phyloP scores from a whole-genome alignment of 2,888 invertebrate genomes.

The Dryobota labecula region DNA sequence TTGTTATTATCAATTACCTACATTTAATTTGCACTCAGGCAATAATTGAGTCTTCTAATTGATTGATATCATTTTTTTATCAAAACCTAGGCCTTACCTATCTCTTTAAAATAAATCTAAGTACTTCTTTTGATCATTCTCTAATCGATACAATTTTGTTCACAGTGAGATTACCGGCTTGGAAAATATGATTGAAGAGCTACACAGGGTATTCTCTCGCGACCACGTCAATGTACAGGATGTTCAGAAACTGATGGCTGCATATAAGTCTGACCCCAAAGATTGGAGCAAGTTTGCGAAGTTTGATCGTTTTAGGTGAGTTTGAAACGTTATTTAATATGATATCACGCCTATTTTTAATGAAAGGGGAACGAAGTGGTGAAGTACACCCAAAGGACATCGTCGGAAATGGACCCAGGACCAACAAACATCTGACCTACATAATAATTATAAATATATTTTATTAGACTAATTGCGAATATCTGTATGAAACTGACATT shows the following conservation, averaged over 20 bases:
- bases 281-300: conserved; percentile 99
- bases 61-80: no score
- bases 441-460: no score
- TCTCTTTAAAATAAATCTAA: background rate
- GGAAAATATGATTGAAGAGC: conserved; percentile 92
- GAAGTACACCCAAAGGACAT: no score
- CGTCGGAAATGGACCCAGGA: no score
- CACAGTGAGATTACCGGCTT: conserved; percentile 87
- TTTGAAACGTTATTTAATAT: background rate
- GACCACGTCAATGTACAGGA: conserved; percentile 97
- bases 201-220: conserved; percentile 94
- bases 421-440: no score
- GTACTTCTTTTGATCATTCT: background rate
- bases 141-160: conserved; percentile 28
- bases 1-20: no score
- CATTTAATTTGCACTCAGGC: no score
- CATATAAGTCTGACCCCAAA: conserved; percentile 96
- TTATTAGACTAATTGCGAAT: no score
- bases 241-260: conserved; percentile 94
- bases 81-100: no score
- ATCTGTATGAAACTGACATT: no score
- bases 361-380: background rate
- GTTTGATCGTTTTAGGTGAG: conserved; percentile 96
- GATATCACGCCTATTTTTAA: no score
- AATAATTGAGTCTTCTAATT: no score